A percentile compares a stretch with the other conserved stretches of the same genome.
Conservation (phyloP, 53 echinoderm and acorn worm genomes). For the Crossaster papposus region DNA sequence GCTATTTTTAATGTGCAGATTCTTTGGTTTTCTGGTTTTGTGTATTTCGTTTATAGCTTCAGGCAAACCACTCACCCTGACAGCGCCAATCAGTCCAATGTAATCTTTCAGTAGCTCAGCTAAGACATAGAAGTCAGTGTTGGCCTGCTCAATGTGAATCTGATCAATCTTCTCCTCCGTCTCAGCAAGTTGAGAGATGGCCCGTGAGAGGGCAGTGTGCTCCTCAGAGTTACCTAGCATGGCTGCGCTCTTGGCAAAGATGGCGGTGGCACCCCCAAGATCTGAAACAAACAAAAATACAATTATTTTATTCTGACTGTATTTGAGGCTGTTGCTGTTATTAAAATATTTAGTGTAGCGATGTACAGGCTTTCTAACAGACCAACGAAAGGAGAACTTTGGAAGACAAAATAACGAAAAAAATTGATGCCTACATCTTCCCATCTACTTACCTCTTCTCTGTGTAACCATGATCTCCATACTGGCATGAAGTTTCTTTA, state of each 20-base stretch:
- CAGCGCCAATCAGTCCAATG: slow-evolving; percentile 93
- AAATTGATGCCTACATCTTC: too few species aligned
- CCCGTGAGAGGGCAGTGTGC: slow-evolving; percentile 96
- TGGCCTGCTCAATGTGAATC: slow-evolving; percentile 86
- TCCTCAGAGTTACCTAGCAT: slow-evolving; percentile 99
- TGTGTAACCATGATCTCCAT: slow-evolving; percentile 93
- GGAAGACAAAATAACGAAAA: too few species aligned
- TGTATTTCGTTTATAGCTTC: too few species aligned
- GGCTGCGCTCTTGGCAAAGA: slow-evolving; percentile 96
- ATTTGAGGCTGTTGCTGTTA: neutral
- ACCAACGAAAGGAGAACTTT: too few species aligned
- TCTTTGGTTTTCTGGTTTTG: too few species aligned
- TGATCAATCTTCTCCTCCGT: slow-evolving; percentile 96
- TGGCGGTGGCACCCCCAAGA: slow-evolving; percentile 82
- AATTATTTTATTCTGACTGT: neutral
- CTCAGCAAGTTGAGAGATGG: slow-evolving; percentile 96
- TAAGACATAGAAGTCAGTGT: slow-evolving; percentile 97
- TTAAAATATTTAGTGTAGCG: too few species aligned
- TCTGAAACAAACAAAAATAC: slow-evolving; percentile 58
- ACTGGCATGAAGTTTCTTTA: slow-evolving; percentile 94
- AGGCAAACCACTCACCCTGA: slow-evolving; percentile 70
- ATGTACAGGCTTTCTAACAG: too few species aligned
- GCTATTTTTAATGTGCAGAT: too few species aligned
- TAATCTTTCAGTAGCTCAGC: slow-evolving; percentile 97
- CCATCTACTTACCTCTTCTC: slow-evolving; percentile 83